Percentiles rank a stretch among this genome's conserved stretches.
These are phyloP conservation scores for Brachirus orientalis DNA, from an alignment of 2,113 vertebrate species.

Conservation along the genomic window DNA sequence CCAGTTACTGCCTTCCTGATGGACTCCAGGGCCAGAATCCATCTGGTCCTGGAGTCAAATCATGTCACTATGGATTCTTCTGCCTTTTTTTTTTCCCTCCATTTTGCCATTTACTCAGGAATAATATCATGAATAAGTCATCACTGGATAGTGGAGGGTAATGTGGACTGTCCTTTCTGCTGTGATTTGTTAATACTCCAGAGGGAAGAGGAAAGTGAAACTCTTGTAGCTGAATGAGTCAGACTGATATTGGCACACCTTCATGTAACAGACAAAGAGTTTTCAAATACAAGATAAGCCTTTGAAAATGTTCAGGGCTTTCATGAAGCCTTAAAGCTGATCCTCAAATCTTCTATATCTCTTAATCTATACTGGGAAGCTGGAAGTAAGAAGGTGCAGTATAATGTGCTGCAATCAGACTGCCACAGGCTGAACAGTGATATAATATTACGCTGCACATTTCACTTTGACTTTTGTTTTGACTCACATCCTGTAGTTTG, in stretches of 20 bases:
- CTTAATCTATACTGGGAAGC: slow-evolving; percentile 40
- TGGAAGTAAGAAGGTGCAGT: slow-evolving; percentile 17
- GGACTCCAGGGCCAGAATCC: slow-evolving; percentile 7
- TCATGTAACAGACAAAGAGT: slow-evolving; percentile 20
- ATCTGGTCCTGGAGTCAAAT: neutral
- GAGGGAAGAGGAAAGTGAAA: slow-evolving; percentile 19
- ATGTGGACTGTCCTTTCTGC: slow-evolving; percentile 8
- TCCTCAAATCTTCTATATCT: slow-evolving; percentile 25
- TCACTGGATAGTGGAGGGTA: slow-evolving; percentile 18
- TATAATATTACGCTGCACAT: neutral
- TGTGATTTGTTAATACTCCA: slow-evolving; percentile 26
- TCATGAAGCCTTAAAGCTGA: slow-evolving; percentile 39
- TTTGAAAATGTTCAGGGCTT: slow-evolving; percentile 51
- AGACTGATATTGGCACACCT: slow-evolving; percentile 38
- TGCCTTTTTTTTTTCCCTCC: slow-evolving; percentile 3
- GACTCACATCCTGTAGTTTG: slow-evolving; percentile 8
- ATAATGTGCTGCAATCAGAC: slow-evolving; percentile 15
- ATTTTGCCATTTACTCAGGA: slow-evolving; percentile 4
- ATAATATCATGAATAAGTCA: slow-evolving; percentile 16
- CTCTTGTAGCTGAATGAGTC: slow-evolving; percentile 28
- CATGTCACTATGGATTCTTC: neutral
- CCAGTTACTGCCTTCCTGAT: slow-evolving; percentile 13
- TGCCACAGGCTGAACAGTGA: slow-evolving; percentile 17
- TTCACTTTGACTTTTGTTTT: slow-evolving; percentile 12
- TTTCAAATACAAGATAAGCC: slow-evolving; percentile 54